Base-by-base conservation (phyloP, 2,113 vertebrate genomes). In the Tauraco erythrolophus region DNA sequence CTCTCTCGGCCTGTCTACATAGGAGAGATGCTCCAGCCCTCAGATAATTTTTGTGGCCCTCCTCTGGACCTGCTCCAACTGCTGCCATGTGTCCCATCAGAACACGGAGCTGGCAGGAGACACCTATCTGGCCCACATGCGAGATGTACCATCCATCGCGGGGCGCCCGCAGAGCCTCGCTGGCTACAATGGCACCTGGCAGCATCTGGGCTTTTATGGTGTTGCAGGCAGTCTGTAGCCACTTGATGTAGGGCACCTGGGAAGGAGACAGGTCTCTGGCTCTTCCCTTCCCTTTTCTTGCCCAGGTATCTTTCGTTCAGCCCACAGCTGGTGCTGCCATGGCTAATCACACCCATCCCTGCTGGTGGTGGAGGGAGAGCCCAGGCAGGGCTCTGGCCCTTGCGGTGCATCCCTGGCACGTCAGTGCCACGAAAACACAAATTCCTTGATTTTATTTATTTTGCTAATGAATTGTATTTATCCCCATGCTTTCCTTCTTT, bases 41-140 rank as follows among this genome's bases (percentile, higher is more conserved):
- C 41, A 5, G 41, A 43, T 43, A 11, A 43, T 43, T 13, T 43
- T 10, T 14, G 41, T 43, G 41, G 12, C 14, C 11, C 41, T 43
- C 41, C 14, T 43, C 41, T 13, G 41, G 41, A 43, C 41, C 41
- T 43, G 41, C 41, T 43, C 41, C 41, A 43, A 43, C n/a, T 71
- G 41, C 50, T 39, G 69, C 37, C 37, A 15, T 1, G 2, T 16
- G 21, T 37, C 11, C 18, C 27, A 18, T 5, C 28, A 51, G 51
- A 35, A 14, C 18, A 37, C 0, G 5, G 50, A 27, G 58, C 35
- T 0, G 2, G 28, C n/a, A 2, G 19, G 23, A 15, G n/a, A 7
- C 30, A 71, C 17, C 35, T 35, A 3, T 13, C 19, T 65, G 51
- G 21, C 22, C 51, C 35, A 3, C 31, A 22, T 35, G 31, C 51